A percentile compares a stretch with the other conserved stretches of the same genome.
Evolutionary conservation across 1,140 invertebrate species (phyloP).

Genomic region (Gonatopus flavifemur): DNA sequence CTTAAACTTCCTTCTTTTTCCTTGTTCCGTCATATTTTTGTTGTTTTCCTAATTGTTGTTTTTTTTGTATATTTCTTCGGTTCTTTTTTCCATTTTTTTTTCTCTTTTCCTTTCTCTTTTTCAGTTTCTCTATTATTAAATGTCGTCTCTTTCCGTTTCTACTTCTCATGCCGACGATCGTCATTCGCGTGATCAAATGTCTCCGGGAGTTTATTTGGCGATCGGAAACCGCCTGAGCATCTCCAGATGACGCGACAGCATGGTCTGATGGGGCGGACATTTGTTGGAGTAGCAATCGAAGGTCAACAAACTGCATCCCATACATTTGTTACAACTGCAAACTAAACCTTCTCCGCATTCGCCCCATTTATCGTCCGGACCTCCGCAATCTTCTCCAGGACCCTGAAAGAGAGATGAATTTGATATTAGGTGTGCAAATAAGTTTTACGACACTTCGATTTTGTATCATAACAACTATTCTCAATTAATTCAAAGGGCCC

Average conservation of each 20-base stretch:
- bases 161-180: no score
- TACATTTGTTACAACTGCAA: slow-evolving; percentile 57
- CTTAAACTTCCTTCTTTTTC: no score
- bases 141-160: no score
- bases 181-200: no score
- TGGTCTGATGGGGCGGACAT: slow-evolving; percentile 23
- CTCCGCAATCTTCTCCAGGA: slow-evolving; percentile 59
- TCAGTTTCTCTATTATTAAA: no score
- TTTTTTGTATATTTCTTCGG: no score
- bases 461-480: no score
- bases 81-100: no score
- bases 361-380: slow-evolving; percentile 46
- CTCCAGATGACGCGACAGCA: slow-evolving; percentile 5
- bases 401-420: slow-evolving; percentile 41
- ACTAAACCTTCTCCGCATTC: slow-evolving; percentile 59
- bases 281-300: slow-evolving; percentile 44
- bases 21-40: no score
- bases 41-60: no score
- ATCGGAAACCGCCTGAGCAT: slow-evolving; percentile 4
- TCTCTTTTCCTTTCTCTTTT: no score
- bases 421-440: not conserved
- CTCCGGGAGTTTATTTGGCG: slow-evolving; percentile 22
- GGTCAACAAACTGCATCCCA: slow-evolving; percentile 55
- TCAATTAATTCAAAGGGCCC: no score
- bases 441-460: not conserved